Evolutionary conservation across 2,113 vertebrate species (phyloP).

Genomic region (Upupa epops): DNA sequence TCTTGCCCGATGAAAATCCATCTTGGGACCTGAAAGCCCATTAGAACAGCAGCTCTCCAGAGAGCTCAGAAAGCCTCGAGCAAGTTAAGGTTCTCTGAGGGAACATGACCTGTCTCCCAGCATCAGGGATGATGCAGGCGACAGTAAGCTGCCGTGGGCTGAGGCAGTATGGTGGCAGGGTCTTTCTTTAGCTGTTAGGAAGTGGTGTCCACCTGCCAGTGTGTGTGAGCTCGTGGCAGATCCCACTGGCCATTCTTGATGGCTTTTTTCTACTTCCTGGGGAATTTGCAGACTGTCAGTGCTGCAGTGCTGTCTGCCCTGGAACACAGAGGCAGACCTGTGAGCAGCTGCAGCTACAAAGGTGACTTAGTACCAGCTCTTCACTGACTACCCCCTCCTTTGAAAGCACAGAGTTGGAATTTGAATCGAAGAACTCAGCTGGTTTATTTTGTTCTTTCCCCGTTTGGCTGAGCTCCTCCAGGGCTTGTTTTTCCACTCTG

Average conservation of each 20-base stretch:
- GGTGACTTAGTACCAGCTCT: neutral
- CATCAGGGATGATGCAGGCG: neutral
- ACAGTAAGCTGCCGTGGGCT: neutral
- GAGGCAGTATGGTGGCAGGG: neutral
- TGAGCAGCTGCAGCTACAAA: slow-evolving; percentile 29
- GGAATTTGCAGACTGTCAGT: neutral
- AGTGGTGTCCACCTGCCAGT: accelerated
- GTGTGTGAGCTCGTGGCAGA: accelerated
- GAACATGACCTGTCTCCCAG: neutral
- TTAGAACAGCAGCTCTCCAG: neutral
- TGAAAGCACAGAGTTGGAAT: slow-evolving; percentile 3
- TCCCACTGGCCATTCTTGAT: neutral
- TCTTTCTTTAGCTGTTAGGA: neutral
- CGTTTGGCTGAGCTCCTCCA: neutral
- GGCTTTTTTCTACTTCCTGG: neutral
- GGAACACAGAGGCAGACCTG: neutral
- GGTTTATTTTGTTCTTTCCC: neutral
- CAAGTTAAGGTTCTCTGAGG: neutral
- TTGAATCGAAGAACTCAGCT: neutral
- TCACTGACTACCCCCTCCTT: no score
- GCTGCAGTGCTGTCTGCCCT: neutral
- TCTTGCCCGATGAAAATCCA: neutral
- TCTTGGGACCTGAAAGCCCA: slow-evolving; percentile 2
- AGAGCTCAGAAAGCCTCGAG: neutral
- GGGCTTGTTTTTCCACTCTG: slow-evolving; percentile 21